phyloP scores from a whole-genome alignment of 1,140 invertebrate genomes.

The Panonychus citri region DNA sequence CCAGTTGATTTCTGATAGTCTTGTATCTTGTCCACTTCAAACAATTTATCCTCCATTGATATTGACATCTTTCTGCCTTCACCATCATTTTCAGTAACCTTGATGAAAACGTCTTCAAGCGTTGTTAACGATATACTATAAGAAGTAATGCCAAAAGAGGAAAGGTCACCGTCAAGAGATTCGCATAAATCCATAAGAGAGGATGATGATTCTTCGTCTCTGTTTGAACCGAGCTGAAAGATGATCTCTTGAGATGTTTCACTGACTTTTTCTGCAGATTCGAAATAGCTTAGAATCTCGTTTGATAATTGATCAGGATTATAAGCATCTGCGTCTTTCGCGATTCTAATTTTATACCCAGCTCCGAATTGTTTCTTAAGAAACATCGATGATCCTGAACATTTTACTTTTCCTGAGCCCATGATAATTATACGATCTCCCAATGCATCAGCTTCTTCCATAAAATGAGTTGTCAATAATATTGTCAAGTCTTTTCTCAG shows the following conservation, averaged over 20 bases:
- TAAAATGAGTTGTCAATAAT: constrained; percentile 82
- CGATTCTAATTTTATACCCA: constrained; percentile 14
- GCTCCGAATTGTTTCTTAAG: constrained; percentile 27
- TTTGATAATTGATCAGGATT: not conserved
- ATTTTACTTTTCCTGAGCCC: constrained; percentile 27
- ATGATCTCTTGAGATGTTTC: not conserved
- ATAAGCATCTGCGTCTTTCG: constrained; percentile 4
- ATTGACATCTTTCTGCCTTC: too few species aligned
- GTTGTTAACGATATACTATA: constrained; percentile 56
- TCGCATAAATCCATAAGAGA: constrained; percentile 27
- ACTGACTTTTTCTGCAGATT: not conserved
- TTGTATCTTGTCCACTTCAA: too few species aligned
- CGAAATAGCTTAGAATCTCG: not conserved
- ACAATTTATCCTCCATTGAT: too few species aligned
- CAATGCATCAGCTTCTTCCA: constrained; percentile 77
- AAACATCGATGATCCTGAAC: constrained; percentile 29
- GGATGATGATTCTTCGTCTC: not conserved
- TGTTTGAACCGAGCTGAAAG: not conserved
- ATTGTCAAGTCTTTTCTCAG: constrained; percentile 36
- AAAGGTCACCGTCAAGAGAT: constrained; percentile 34
- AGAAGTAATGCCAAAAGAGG: constrained; percentile 37
- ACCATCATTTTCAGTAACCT: not conserved
- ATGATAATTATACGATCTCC: constrained; percentile 34
- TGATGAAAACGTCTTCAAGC: constrained; percentile 47
- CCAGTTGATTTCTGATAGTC: too few species aligned